Conservation (phyloP, 2,888 invertebrate species). For the Ernsta delagoae region DNA sequence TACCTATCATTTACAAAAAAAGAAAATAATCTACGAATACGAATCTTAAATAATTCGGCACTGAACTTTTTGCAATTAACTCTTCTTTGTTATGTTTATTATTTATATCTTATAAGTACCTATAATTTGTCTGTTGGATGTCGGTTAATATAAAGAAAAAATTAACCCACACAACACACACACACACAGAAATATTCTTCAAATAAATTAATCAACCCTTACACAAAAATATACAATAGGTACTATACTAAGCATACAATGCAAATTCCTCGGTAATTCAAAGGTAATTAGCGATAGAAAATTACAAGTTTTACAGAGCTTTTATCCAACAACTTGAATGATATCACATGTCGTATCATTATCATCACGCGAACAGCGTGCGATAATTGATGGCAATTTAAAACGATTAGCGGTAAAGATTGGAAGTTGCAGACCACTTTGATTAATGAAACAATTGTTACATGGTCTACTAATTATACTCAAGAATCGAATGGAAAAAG, state of each 20-base stretch:
- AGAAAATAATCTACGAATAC: too few species aligned
- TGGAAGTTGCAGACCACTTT: conserved; percentile 26
- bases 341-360: conserved; percentile 29
- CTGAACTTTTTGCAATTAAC: too few species aligned
- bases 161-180: too few species aligned
- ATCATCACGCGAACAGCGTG: conserved; percentile 38
- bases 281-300: conserved; percentile 24
- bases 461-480: neutral
- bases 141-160: too few species aligned
- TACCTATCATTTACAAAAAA: too few species aligned
- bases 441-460: conserved; percentile 37
- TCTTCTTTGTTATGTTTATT: too few species aligned
- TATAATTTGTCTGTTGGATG: too few species aligned
- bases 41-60: too few species aligned
- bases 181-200: too few species aligned
- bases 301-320: conserved; percentile 26
- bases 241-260: neutral
- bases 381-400: conserved; percentile 37
- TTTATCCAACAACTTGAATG: conserved; percentile 29
- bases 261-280: conserved; percentile 10
- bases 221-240: neutral
- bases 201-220: neutral
- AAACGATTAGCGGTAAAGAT: conserved; percentile 37
- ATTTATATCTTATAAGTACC: too few species aligned
- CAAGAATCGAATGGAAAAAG: neutral